A percentile compares a stretch with the other conserved stretches of the same genome.
phyloP scores from a whole-genome alignment of 2,113 vertebrate genomes.

The Gobio gobio region DNA sequence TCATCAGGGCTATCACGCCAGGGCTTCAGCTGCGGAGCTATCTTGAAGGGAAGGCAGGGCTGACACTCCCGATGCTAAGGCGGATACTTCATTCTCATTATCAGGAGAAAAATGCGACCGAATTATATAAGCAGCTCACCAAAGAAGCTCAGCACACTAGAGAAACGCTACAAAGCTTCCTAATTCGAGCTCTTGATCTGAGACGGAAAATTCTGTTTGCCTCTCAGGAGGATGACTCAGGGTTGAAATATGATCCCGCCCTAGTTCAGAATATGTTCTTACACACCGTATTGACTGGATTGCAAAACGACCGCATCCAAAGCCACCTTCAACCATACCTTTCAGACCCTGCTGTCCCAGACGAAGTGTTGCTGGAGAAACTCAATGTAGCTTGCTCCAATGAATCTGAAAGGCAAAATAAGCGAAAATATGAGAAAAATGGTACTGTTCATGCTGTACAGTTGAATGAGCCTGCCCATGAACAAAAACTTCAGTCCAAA shows the following conservation, averaged over 20 bases:
- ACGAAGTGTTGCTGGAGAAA: neutral
- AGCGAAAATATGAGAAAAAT: neutral
- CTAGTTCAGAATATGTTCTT: constrained; percentile 32
- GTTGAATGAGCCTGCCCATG: too few relatives aligned
- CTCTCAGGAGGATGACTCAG: neutral
- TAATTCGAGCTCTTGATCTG: neutral
- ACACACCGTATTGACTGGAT: constrained; percentile 8
- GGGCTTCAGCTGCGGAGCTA: constrained; percentile 17
- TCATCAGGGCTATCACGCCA: neutral
- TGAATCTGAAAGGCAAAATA: neutral
- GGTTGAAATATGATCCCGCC: neutral
- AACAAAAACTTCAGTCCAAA: neutral
- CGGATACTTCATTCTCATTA: constrained; percentile 10
- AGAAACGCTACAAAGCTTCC: constrained; percentile 26
- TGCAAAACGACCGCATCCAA: neutral
- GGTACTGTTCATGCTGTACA: neutral
- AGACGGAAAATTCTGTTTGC: constrained; percentile 27
- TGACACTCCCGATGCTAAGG: constrained; percentile 19
- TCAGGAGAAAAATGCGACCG: neutral
- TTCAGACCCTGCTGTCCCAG: too few relatives aligned
- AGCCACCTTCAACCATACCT: neutral
- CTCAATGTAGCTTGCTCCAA: neutral
- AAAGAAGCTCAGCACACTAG: constrained; percentile 1
- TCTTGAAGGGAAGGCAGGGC: neutral
- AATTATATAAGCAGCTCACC: constrained; percentile 22